phyloP scores from a whole-genome alignment of 2,888 invertebrate species.

The Epinotia ramella region DNA sequence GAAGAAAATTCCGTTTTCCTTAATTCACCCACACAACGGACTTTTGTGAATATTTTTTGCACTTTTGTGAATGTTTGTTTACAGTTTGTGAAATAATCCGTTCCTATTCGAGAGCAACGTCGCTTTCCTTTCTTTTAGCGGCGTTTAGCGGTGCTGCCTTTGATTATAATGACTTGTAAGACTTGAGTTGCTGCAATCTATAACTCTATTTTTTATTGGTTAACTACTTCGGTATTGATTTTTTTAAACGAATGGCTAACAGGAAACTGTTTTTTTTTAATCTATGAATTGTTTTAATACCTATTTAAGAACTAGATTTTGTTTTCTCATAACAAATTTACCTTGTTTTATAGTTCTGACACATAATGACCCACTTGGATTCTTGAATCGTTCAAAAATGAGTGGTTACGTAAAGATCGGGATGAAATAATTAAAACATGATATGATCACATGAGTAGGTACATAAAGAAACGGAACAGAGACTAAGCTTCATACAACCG shows the following conservation, averaged over 20 bases:
- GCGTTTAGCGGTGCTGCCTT: constrained; percentile 31
- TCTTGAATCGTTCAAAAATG: too few relatives aligned
- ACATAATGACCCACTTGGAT: too few relatives aligned
- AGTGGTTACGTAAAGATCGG: too few relatives aligned
- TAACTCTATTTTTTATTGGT: constrained; percentile 31
- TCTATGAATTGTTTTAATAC: too few relatives aligned
- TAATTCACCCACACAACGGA: constrained; percentile 80
- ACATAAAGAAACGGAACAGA: too few relatives aligned
- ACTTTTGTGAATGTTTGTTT: constrained; percentile 64
- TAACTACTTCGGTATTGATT: constrained; percentile 16
- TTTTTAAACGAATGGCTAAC: background rate
- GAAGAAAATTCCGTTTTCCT: constrained; percentile 81
- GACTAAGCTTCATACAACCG: too few relatives aligned
- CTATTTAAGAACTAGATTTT: too few relatives aligned
- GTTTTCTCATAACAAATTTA: too few relatives aligned
- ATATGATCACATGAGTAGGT: too few relatives aligned
- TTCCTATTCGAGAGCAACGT: constrained; percentile 46
- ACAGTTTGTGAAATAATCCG: constrained; percentile 73
- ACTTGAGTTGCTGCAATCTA: constrained; percentile 24
- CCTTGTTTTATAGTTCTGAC: too few relatives aligned
- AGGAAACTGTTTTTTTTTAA: too few relatives aligned
- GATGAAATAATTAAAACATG: too few relatives aligned
- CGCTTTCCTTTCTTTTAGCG: constrained; percentile 39
- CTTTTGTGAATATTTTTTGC: constrained; percentile 69
- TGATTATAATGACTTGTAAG: constrained; percentile 33